Base-by-base conservation (phyloP, 2,797 vertebrate genomes). In the Chrosomus eos region DNA sequence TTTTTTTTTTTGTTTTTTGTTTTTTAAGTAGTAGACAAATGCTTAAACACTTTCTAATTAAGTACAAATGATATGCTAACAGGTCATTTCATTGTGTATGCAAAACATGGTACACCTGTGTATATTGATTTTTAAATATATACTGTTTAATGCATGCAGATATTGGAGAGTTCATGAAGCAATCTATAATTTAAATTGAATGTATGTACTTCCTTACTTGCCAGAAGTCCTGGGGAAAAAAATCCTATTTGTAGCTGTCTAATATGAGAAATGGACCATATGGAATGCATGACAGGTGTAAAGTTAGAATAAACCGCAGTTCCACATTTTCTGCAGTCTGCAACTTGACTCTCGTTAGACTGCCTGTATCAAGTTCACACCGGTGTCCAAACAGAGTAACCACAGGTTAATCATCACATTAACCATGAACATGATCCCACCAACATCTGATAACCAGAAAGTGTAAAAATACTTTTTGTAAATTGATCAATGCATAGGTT, bases 241-340 rank as follows among this genome's bases (percentile, higher is more conserved):
- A 95, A 94, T 91, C 89, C 91, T 93, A 94, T 94, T 95, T 95
- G 93, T 93, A 94, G 94, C 31, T 92, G 93, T 95, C 92, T 92
- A 90, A 62, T 94, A 93, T 94, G 93, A 93, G 92, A 93, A 94
- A 94, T 92, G 89, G 89, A 88, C 90, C 91, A 91, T 93, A 93
- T 93, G 94, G 93, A 92, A 93, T 87, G 92, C 92, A 94, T 95
- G 93, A 93, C 93, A 94, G 93, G 93, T 94, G 92, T 91, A 91
- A 91, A 90, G 90, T 90, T 74, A 91, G 89, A 91, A 93, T 93
- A 92, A 93, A 94, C 88, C 90, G 75, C 48, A 53, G 51, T 21
- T 82, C 79, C 76, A 67, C 58, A 77, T 76, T 38, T 28, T 79
- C 31, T 7, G 48, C 64, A 74, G n/a, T 68, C 13, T 78, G n/a